phyloP scores from a whole-genome alignment of 2,888 invertebrate genomes.

The Sminthurinus aureus region DNA sequence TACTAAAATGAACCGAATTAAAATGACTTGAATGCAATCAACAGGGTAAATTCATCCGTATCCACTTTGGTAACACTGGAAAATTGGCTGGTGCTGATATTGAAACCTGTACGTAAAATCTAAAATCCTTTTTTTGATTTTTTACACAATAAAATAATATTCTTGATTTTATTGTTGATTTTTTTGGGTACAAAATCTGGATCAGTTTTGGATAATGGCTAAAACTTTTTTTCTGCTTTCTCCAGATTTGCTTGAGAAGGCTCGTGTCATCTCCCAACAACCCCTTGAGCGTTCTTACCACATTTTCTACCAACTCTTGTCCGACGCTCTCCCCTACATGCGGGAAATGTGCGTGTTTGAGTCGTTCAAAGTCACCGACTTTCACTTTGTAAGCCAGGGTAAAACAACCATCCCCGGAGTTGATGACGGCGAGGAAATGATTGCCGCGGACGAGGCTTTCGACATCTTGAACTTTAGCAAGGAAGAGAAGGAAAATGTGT shows the following conservation, averaged over 20 bases:
- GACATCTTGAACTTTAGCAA: constrained; percentile 98
- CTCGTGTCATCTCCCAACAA: constrained; percentile 99
- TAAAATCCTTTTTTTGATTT: background rate
- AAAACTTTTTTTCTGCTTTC: constrained; percentile 59
- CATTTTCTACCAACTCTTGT: constrained; percentile 99
- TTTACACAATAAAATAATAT: too few relatives aligned
- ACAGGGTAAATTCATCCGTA: constrained; percentile 99
- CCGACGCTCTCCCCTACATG: constrained; percentile 82
- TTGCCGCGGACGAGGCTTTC: constrained; percentile 77
- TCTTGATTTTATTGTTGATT: too few relatives aligned
- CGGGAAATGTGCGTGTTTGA: constrained; percentile 69
- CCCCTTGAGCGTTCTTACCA: constrained; percentile 98
- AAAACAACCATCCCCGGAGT: constrained; percentile 68
- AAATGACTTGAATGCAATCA: too few relatives aligned
- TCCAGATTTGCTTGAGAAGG: constrained; percentile 99
- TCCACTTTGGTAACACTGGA: constrained; percentile 98
- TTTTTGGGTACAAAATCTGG: too few relatives aligned
- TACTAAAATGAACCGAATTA: too few relatives aligned
- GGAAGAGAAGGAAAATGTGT: constrained; percentile 95
- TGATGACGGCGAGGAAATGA: constrained; percentile 68
- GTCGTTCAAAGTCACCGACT: constrained; percentile 65
- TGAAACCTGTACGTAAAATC: constrained; percentile 91
- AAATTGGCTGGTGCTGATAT: constrained; percentile 99
- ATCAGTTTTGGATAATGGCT: too few relatives aligned
- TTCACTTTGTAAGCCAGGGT: constrained; percentile 69